phyloP scores from a whole-genome alignment of 1,140 invertebrate genomes.

The Philopotamus ludificatus region DNA sequence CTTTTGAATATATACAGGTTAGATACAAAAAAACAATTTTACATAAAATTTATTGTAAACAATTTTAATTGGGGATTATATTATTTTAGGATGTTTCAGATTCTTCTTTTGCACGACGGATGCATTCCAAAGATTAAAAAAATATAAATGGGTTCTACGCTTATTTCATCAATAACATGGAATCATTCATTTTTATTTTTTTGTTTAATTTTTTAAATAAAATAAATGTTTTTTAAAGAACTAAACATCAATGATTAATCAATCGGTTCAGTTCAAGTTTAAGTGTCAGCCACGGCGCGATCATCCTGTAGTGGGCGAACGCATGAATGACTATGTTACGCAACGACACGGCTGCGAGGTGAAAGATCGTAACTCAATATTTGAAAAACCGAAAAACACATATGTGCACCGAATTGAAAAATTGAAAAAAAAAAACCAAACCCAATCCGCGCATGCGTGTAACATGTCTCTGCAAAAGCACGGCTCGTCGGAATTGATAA shows the following conservation, averaged over 20 bases:
- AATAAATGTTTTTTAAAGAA: background rate
- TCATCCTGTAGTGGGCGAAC: background rate
- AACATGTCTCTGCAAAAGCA: background rate
- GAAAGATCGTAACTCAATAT: background rate
- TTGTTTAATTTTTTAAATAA: background rate
- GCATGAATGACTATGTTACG: background rate
- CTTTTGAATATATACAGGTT: no score
- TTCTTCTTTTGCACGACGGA: no score
- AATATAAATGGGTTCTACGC: no score
- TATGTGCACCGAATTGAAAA: background rate
- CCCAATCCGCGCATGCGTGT: background rate
- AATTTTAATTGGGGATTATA: no score
- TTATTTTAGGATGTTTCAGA: no score
- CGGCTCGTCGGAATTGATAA: slow-evolving; percentile 4
- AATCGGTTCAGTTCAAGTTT: background rate
- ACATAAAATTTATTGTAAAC: no score
- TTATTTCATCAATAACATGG: background rate
- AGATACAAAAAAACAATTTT: no score
- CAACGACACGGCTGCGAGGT: background rate
- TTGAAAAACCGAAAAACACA: background rate
- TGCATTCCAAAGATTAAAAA: no score
- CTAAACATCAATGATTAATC: background rate
- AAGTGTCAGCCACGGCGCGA: background rate
- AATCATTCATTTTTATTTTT: background rate
- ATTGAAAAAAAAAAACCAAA: background rate